Base-by-base conservation (phyloP, 2,113 vertebrate genomes). In the Hemiscyllium ocellatum region DNA sequence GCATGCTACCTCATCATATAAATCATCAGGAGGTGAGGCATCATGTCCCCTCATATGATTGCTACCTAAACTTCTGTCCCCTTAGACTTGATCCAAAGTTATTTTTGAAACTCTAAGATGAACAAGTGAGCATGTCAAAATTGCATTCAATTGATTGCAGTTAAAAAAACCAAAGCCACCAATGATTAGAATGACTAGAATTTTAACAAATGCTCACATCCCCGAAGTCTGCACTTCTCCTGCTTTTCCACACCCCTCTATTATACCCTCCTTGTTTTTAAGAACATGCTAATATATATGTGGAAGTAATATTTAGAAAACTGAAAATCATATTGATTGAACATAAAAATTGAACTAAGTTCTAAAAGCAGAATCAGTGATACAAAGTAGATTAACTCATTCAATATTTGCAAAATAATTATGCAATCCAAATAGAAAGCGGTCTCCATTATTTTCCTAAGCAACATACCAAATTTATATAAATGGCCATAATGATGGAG, bases 401-500 rank as follows among this genome's bases (percentile, higher is more conserved):
- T 95, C 66, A 95, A 37, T 33, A 76, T 52, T 47, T 95, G 68
- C 6, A 50, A 95, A 94, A 70, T 94, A 94, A 95, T 72, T 72
- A 95, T 76, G 69, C 37, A 95, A 72, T 72, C 66, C 24, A 94
- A 47, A 37, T 47, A 26, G 94, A 95, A 95, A 95, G 52, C 52
- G 52, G 69, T 72, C 42, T 72, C 69, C 69, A 52, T 95, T 72
- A 50, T 95, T 50, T 72, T 72, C 42, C 69, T 47, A 52, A 72
- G 24, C 22, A 72, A 68, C 47, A 52, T 50, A 42, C 68, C 68
- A 95, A 68, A 95, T 24, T 72, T 72, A 50, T 72, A 72, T 94
- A 95, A 72, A 47, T 95, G 69, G 94, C 69, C 69, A 76, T 95
- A 95, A 95, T 95, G 69, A 95, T 95, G 69, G 26, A 95, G 94